Evolutionary conservation across 2,888 invertebrate genomes (phyloP), one percentile per base, ranked within the genome.

Genomic region (Dynastes grantii): DNA sequence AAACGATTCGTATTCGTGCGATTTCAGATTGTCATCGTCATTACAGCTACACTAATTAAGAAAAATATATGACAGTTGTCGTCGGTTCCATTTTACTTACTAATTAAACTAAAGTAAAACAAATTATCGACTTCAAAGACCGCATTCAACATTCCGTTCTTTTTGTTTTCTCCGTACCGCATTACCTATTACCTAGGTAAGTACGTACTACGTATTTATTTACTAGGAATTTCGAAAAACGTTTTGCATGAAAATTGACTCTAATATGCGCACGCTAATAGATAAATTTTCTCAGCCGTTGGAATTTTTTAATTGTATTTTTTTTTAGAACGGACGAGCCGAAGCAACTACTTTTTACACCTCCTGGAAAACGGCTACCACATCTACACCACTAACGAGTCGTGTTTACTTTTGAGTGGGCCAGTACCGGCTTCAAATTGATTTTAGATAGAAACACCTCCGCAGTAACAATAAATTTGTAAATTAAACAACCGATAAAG

Each of bases 81-180:
- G 55, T 32, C 55, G 55, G 55, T 73, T 58, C 37, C 29, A 73
- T 73, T 73, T 5, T 53, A 73, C 32, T 16, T 8, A 53, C 79
- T 79, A 79, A 79, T 79, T 79, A 73, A 65, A 79, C 73, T 73
- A 73, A 79, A 79, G 79, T 79, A 75, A 79, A 79, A 77, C 68
- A 79, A 58, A 79, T 79, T 79, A 79, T 73, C 79, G 73, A 79
- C 79, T 79, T 79, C 77, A 79, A 79, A 79, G 79, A 67, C 40
- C 51, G 73, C 22, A 45, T 45, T 45, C 32, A 51, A 22, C 58
- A 22, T 27, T 16, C 78, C 78, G 78, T 70, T 49, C 16, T 11
- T 55, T 49, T 29, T 29, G 37, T 13, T 29, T 13, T n/a, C n/a
- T 49, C 16, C 2, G 2, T 11, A 67, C 32, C 32, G 32, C 49